A percentile compares a stretch with the other conserved stretches of the same genome.
These are phyloP conservation scores for Rostratula benghalensis DNA, from an alignment of 2,113 vertebrate genomes.

Conservation along the genomic window DNA sequence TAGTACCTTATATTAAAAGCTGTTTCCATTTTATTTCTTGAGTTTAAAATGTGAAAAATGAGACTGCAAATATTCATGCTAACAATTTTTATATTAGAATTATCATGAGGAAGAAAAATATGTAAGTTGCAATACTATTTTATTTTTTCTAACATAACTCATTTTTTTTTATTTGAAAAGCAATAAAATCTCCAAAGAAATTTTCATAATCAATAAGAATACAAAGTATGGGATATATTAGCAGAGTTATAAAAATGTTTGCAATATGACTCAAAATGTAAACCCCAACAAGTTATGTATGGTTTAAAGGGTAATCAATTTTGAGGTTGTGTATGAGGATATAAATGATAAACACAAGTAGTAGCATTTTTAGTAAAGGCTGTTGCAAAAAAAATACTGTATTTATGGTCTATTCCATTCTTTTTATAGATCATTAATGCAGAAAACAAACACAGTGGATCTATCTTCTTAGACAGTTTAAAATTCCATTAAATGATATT, in stretches of 20 bases:
- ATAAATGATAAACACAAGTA: slow-evolving; percentile 81
- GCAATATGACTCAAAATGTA: slow-evolving; percentile 75
- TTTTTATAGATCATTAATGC: slow-evolving; percentile 84
- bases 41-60: slow-evolving; percentile 62
- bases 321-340: slow-evolving; percentile 72
- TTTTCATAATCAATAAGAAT: slow-evolving; percentile 83
- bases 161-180: slow-evolving; percentile 79
- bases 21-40: slow-evolving; percentile 57
- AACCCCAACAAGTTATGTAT: slow-evolving; percentile 75
- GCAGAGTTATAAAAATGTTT: slow-evolving; percentile 81
- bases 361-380: slow-evolving; percentile 79
- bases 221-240: slow-evolving; percentile 80
- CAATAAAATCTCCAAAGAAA: slow-evolving; percentile 79
- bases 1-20: slow-evolving; percentile 35
- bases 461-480: slow-evolving; percentile 74
- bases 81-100: slow-evolving; percentile 61
- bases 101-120: slow-evolving; percentile 60
- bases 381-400: slow-evolving; percentile 70
- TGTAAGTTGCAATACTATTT: slow-evolving; percentile 60
- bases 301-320: slow-evolving; percentile 84
- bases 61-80: slow-evolving; percentile 19
- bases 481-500: slow-evolving; percentile 78
- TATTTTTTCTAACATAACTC: slow-evolving; percentile 58
- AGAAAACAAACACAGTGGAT: slow-evolving; percentile 76
- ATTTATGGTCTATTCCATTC: slow-evolving; percentile 78